Conservation (phyloP, 1,140 invertebrate species). For the Philopotamus ludificatus region DNA sequence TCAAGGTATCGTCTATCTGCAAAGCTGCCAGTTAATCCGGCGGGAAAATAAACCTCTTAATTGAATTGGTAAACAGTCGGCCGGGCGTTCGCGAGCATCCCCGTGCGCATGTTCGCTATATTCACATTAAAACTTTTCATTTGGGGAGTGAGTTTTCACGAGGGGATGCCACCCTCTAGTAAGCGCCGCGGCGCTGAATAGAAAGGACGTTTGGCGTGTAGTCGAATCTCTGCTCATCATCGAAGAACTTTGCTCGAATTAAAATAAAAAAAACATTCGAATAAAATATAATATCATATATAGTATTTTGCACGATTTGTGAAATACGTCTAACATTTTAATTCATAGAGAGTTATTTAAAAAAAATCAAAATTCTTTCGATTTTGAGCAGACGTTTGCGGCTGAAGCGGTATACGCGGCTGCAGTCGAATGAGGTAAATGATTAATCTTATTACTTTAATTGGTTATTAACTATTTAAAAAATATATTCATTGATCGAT, state of each 20-base stretch:
- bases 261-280: background rate
- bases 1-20: background rate
- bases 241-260: background rate
- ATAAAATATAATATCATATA: too few species aligned
- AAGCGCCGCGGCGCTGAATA: slow-evolving; percentile 22
- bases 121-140: background rate
- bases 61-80: slow-evolving; percentile 41
- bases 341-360: too few species aligned
- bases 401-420: slow-evolving; percentile 40
- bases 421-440: slow-evolving; percentile 40
- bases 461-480: too few species aligned
- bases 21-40: background rate
- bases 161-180: slow-evolving; percentile 20
- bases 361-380: slow-evolving; percentile 40
- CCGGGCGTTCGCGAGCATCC: slow-evolving; percentile 18
- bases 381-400: slow-evolving; percentile 37
- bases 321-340: too few species aligned
- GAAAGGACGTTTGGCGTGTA: slow-evolving; percentile 22
- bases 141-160: slow-evolving; percentile 5
- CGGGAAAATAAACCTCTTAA: slow-evolving; percentile 25
- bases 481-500: too few species aligned
- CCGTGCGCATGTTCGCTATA: background rate
- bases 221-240: slow-evolving; percentile 12
- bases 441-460: slow-evolving; percentile 12
- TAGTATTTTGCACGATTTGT: too few species aligned